phyloP scores from a whole-genome alignment of 2,113 vertebrate genomes.

The Glaucomys volans region DNA sequence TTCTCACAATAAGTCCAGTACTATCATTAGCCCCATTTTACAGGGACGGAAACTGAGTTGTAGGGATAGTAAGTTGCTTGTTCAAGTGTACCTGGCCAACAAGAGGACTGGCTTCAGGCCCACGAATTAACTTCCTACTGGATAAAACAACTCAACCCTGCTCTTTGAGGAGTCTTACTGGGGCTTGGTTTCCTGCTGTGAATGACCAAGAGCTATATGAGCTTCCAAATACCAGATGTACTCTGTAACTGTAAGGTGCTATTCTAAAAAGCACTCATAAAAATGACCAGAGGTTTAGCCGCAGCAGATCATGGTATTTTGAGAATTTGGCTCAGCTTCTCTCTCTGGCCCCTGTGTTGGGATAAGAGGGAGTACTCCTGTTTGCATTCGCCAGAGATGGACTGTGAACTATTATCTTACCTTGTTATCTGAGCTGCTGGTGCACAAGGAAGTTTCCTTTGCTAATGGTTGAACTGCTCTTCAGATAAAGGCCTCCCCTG shows the following conservation, averaged over 20 bases:
- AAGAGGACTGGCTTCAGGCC: not conserved
- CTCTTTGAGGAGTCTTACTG: not conserved
- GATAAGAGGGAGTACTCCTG: constrained; percentile 89
- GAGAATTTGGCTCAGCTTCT: constrained; percentile 79
- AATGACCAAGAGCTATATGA: not conserved
- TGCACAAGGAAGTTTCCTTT: constrained; percentile 91
- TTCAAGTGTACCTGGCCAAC: not conserved
- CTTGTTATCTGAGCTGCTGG: constrained; percentile 92
- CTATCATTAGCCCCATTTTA: not conserved
- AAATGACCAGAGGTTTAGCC: constrained; percentile 3
- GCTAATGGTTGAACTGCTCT: constrained; percentile 90
- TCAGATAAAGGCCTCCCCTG: constrained; percentile 90
- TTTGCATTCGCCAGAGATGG: constrained; percentile 89
- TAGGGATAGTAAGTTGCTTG: not conserved
- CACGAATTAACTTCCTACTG: not conserved
- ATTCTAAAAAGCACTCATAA: not conserved
- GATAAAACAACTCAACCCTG: not conserved
- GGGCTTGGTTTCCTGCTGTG: not conserved
- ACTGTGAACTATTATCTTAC: constrained; percentile 89
- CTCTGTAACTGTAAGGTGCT: not conserved
- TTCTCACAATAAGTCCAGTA: not conserved
- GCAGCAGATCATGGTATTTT: constrained; percentile 13
- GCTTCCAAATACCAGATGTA: not conserved
- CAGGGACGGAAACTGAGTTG: not conserved
- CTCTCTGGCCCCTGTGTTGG: constrained; percentile 83